A percentile compares a stretch with the other conserved stretches of the same genome.
Evolutionary conservation across 2,888 invertebrate species (phyloP).

Genomic region (Dolichomitus sp.): DNA sequence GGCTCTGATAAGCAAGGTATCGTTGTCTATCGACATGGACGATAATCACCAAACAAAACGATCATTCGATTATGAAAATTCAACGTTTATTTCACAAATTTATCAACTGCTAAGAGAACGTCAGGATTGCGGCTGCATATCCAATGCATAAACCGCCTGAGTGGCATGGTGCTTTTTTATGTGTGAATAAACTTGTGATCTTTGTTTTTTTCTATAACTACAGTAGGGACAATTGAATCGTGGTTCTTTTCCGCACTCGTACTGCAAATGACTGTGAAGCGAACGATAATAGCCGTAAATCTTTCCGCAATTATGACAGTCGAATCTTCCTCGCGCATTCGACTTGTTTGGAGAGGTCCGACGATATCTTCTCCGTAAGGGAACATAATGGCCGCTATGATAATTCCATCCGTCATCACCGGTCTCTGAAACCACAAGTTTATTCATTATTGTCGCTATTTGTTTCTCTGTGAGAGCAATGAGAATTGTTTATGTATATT

Average conservation of each 20-base stretch:
- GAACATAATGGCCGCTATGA: constrained; percentile 8
- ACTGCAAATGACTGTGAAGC: constrained; percentile 72
- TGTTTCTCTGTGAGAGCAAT: neutral
- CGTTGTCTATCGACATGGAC: neutral
- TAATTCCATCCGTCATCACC: constrained; percentile 19
- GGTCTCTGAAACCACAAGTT: constrained; percentile 54
- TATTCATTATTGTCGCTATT: constrained; percentile 19
- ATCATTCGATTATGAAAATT: neutral
- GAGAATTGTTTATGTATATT: neutral
- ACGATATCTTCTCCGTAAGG: neutral
- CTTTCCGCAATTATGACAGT: constrained; percentile 58
- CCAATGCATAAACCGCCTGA: constrained; percentile 74
- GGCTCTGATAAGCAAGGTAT: neutral
- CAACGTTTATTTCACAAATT: constrained; percentile 30
- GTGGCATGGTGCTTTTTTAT: constrained; percentile 76
- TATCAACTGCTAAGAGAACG: neutral
- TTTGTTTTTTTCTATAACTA: constrained; percentile 75
- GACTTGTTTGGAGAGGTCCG: neutral
- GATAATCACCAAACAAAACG: constrained; percentile 1
- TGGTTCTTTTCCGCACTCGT: constrained; percentile 80
- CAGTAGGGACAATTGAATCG: constrained; percentile 82
- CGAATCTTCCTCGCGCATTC: constrained; percentile 15
- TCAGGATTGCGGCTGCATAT: constrained; percentile 72
- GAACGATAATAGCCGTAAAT: constrained; percentile 58
- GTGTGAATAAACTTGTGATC: constrained; percentile 79